Evolutionary conservation across 2,888 invertebrate genomes (phyloP).

Genomic region (Tetragonisca angustula): DNA sequence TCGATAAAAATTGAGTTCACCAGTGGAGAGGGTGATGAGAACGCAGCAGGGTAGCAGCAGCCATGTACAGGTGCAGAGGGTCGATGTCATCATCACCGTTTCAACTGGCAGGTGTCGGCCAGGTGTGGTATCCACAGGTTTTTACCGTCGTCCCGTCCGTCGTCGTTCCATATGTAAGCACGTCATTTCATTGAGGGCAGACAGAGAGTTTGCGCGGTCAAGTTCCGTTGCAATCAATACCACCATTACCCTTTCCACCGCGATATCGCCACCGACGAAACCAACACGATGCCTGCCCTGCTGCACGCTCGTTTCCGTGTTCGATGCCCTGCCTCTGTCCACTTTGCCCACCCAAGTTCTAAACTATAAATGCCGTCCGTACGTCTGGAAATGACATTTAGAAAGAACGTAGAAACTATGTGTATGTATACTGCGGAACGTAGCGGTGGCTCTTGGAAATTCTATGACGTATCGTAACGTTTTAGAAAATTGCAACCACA

Average conservation of each 20-base stretch:
- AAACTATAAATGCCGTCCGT: not conserved
- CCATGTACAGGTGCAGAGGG: conserved; percentile 61
- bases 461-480: not conserved
- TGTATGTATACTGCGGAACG: fast-evolving
- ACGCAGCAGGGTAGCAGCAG: conserved; percentile 72
- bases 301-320: conserved; percentile 19
- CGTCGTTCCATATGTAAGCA: conserved; percentile 77
- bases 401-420: not conserved
- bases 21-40: conserved; percentile 72
- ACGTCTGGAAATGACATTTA: not conserved
- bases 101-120: conserved; percentile 58
- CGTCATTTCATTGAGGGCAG: conserved; percentile 79
- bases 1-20: conserved; percentile 79
- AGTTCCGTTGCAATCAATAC: conserved; percentile 74
- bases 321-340: not conserved
- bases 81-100: conserved; percentile 65
- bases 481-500: not conserved
- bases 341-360: not conserved
- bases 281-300: conserved; percentile 30
- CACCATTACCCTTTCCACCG: conserved; percentile 55
- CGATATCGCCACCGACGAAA: conserved; percentile 18
- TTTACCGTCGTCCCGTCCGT: conserved; percentile 62
- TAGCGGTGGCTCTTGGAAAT: not conserved
- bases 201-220: conserved; percentile 79
- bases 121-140: conserved; percentile 63